Percentiles rank a stretch among this genome's conserved stretches.
Evolutionary conservation across 1,140 invertebrate genomes (phyloP).

Genomic region (Ooceraea biroi): DNA sequence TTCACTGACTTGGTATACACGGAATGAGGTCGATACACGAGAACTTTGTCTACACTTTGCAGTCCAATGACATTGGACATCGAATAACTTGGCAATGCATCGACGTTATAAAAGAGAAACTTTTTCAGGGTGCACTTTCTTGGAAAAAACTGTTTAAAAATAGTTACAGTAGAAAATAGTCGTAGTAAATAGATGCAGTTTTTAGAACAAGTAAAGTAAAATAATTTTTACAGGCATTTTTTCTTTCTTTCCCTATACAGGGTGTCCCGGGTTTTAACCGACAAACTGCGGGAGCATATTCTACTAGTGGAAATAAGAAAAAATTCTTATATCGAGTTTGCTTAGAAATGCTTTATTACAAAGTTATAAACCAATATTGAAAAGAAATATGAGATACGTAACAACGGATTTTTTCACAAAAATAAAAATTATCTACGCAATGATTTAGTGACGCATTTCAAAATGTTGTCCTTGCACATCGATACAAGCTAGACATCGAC

Average conservation of each 20-base stretch:
- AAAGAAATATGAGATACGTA: no score
- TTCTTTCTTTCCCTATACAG: background rate
- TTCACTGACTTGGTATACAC: slow-evolving; percentile 27
- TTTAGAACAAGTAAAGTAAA: background rate
- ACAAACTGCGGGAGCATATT: no score
- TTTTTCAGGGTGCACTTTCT: background rate
- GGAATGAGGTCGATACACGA: slow-evolving; percentile 38
- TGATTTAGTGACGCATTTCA: no score
- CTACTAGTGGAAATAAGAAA: no score
- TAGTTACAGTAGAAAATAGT: background rate
- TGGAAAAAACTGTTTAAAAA: background rate
- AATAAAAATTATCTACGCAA: no score
- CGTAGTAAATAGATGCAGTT: background rate
- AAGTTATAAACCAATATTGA: no score
- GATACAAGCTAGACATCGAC: no score
- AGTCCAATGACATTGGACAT: slow-evolving; percentile 33
- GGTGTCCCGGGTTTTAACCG: no score
- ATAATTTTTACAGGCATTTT: background rate
- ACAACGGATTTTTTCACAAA: no score
- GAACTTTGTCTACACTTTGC: slow-evolving; percentile 27
- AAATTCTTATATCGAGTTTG: no score
- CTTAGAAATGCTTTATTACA: no score
- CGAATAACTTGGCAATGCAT: background rate
- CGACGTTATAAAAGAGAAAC: background rate
- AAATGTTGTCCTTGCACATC: no score